Percentiles rank a stretch among this genome's conserved stretches.
Evolutionary conservation across 2,797 vertebrate species (phyloP).

Genomic region (Phoeniculus purpureus): DNA sequence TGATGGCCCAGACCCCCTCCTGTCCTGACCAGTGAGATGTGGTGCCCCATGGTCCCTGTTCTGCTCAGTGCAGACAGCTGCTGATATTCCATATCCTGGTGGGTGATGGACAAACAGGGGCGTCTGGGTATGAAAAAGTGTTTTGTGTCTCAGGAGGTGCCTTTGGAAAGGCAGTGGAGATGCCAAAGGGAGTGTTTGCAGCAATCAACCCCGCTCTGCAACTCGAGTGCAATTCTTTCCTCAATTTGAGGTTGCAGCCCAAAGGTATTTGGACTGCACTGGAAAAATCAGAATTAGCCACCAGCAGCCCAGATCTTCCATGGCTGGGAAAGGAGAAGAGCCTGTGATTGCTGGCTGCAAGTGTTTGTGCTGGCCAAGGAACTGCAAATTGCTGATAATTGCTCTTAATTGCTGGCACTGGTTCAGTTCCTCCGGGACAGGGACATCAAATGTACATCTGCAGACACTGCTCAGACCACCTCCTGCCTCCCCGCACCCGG

Average conservation of each 20-base stretch:
- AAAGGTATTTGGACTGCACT: not conserved
- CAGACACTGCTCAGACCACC: not conserved
- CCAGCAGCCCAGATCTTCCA: not conserved
- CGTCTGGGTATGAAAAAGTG: fast-evolving
- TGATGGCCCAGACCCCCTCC: fast-evolving
- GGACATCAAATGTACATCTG: not conserved
- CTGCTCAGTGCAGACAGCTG: not conserved
- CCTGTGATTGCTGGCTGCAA: conserved; percentile 20
- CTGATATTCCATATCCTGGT: fast-evolving
- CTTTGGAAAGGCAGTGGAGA: not conserved
- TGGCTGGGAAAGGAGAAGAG: not conserved
- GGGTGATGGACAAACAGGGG: fast-evolving
- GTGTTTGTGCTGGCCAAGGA: conserved; percentile 47
- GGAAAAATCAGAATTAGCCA: not conserved
- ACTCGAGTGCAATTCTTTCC: not conserved
- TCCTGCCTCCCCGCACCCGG: not conserved
- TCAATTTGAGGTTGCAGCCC: not conserved
- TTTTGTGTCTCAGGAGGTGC: not conserved
- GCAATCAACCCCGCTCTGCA: not conserved
- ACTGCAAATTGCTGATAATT: conserved; percentile 57
- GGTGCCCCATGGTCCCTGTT: not conserved
- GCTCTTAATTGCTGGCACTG: conserved; percentile 56
- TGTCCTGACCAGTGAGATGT: not conserved
- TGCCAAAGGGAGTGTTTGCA: not conserved
- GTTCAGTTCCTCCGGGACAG: conserved; percentile 20